These are phyloP conservation scores for Mus spretus DNA, from an alignment of 2,797 vertebrate species.

Conservation along the genomic window DNA sequence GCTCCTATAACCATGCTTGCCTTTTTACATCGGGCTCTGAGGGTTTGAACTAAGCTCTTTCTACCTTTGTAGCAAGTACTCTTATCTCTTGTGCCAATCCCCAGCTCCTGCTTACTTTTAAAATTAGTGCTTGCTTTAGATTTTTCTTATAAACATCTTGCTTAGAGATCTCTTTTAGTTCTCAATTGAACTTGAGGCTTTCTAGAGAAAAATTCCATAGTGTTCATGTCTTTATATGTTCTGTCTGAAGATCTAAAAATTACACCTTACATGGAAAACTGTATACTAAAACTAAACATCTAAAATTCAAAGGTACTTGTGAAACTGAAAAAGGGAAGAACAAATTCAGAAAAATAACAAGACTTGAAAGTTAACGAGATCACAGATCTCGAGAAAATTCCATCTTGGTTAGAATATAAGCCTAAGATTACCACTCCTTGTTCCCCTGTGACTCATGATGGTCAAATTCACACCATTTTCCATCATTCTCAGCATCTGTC, in stretches of 20 bases:
- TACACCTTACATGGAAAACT: background rate
- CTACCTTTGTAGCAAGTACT: background rate
- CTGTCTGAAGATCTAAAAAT: background rate
- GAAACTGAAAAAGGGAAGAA: background rate
- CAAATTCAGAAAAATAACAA: constrained; percentile 18
- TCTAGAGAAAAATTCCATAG: constrained; percentile 5
- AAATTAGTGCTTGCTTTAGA: background rate
- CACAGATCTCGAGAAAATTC: background rate
- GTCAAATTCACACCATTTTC: background rate
- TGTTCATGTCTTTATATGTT: background rate
- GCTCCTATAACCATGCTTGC: background rate
- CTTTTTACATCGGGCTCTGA: background rate
- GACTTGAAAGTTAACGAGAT: background rate
- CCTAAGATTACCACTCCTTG: background rate
- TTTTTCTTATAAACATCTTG: background rate
- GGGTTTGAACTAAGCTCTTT: background rate
- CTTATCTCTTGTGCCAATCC: background rate
- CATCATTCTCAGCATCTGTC: background rate
- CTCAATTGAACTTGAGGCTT: background rate
- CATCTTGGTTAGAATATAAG: background rate
- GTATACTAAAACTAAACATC: background rate
- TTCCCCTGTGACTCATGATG: accelerated
- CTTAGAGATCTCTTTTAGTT: background rate
- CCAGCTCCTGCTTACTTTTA: background rate
- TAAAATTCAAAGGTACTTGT: background rate